Evolutionary conservation across 2,888 invertebrate genomes (phyloP), one percentile per base, ranked within the genome.

Genomic region (Sisyra nigra): DNA sequence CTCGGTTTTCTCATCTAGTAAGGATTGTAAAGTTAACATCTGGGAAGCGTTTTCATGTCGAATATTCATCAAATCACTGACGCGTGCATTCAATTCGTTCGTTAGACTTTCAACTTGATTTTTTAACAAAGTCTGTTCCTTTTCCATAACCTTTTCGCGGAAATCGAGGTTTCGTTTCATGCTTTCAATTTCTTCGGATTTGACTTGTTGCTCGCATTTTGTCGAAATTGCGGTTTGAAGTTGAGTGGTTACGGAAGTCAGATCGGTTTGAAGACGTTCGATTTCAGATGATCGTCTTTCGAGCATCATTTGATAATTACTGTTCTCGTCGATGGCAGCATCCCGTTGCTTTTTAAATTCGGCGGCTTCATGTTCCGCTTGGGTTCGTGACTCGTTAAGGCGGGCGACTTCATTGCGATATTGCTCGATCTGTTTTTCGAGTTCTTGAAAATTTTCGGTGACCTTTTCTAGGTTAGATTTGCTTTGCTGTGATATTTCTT

Each of bases 111-210:
- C 74, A 50, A 89, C 78, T 67, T 91, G 87, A 49, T 80, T 79
- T 49, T 76, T 74, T 19, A 88, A 61, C 51, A 88, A 70, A 5
- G 69, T 66, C 53, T 79, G 74, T 61, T 93, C 92, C 57, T 86
- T 82, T 53, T 87, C 84, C 53, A 91, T 68, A 14, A 86, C 74
- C 54, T 83, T 83, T 61, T 91, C 89, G 53, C 81, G 83, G 59
- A 78, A 81, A 54, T 82, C 82, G 15, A 88, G 60, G 9, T 79
- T 73, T 44, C 85, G 67, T 63, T 88, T 84, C 58, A 80, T 80
- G 48, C 84, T 80, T 52, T 80, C 75, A 32, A 87, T 71, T 63
- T 89, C 89, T 60, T 88, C 85, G 46, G 79, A 69, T 49, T 81
- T 73, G 5, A 80, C 76, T 40, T 88, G 60, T 1, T 86, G 85